A percentile compares a stretch with the other conserved stretches of the same genome.
Conservation (phyloP, 2,113 vertebrate species). For the Triplophysa dalaica region DNA sequence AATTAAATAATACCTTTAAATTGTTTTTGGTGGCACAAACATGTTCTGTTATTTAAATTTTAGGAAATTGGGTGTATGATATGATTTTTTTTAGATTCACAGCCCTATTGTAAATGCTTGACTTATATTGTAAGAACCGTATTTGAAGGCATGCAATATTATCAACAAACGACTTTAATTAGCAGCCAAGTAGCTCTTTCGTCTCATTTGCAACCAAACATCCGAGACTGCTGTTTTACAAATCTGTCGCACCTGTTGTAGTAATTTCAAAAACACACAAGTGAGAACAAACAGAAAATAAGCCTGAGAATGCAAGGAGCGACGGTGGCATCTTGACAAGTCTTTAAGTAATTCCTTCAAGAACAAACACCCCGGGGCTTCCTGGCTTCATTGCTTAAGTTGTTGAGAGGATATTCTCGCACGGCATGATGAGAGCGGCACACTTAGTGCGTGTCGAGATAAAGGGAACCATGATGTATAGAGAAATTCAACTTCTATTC, state of each 20-base stretch:
- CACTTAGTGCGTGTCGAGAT: conserved; percentile 1
- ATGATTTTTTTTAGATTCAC: too few relatives aligned
- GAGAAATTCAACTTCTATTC: neutral
- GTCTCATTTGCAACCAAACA: conserved; percentile 63
- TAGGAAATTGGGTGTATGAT: too few relatives aligned
- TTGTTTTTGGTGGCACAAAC: too few relatives aligned
- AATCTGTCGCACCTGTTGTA: conserved; percentile 75
- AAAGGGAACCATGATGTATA: neutral
- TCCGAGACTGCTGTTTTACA: conserved; percentile 56
- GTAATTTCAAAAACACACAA: conserved; percentile 79
- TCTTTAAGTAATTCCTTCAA: conserved; percentile 79
- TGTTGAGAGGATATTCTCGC: conserved; percentile 55
- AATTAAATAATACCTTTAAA: too few relatives aligned
- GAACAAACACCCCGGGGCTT: conserved; percentile 77
- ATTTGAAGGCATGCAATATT: neutral
- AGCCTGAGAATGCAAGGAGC: conserved; percentile 67
- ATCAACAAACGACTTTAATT: neutral
- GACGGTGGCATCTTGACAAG: conserved; percentile 78
- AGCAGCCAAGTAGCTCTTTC: neutral
- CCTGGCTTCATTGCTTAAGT: conserved; percentile 73
- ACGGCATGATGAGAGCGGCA: conserved; percentile 59
- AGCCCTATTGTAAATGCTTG: too few relatives aligned
- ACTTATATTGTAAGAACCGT: neutral
- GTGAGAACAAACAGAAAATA: conserved; percentile 73
- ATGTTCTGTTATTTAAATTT: too few relatives aligned